Evolutionary conservation across 2,797 vertebrate genomes (phyloP), one percentile per base, ranked within the genome.

Genomic region (Rhadinocentrus ornatus): DNA sequence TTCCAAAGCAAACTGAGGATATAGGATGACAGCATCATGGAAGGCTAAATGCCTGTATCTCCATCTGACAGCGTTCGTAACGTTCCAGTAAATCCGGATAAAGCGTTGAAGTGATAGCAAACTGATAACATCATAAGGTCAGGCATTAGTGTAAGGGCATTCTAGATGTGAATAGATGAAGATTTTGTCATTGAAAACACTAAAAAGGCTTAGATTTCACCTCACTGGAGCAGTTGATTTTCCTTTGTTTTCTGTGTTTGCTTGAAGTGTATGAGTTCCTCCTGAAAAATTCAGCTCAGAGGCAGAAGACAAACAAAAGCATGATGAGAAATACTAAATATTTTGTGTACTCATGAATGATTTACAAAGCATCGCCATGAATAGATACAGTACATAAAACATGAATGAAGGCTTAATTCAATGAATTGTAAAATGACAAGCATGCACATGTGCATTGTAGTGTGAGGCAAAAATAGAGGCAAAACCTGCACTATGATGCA

Each of bases 81-180:
- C 82, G 68, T 84, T 81, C 37, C 54, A 67, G 64, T 50, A 81
- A 86, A 88, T 85, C 80, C 27, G 13, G 77, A 83, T 88, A 88
- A 80, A 80, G 64, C 34, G 66, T 70, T 81, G 55, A 69, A 82
- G 73, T 62, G 75, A 76, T 41, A 68, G 74, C 2, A 48, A 75
- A 79, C 62, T 84, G 73, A 57, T 72, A 27, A 65, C 58, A 80
- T 59, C 75, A 81, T 61, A 66, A 67, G 66, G 66, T 67, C 0
- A 0, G 59, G 71, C 60, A 78, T 86, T 88, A 80, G 71, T 34
- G 72, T 73, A 27, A 77, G 65, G 59, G 50, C 67, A 68, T 52
- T 62, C 32, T 81, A 89, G 85, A 89, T 85, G 81, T 53, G 77
- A 72, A 68, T 70, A 61, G 65, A 84, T 78, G 59, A 56, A 26